phyloP scores from a whole-genome alignment of 2,113 vertebrate genomes.

The Python bivittatus region DNA sequence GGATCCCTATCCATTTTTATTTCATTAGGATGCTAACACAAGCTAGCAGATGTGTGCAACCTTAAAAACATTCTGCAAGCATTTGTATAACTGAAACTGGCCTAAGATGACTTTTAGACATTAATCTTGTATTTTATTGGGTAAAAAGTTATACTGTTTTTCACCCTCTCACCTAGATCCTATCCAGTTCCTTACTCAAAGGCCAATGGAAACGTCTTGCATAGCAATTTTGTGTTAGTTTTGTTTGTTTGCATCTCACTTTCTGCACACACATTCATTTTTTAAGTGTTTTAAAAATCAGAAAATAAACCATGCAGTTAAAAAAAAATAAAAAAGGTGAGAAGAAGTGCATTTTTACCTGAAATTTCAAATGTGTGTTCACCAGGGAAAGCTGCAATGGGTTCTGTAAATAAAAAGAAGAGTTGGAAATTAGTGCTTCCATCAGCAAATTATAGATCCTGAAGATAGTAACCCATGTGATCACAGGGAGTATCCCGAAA shows the following conservation, averaged over 20 bases:
- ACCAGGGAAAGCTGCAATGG: slow-evolving; percentile 88
- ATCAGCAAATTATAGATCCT: background rate
- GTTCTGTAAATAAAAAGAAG: slow-evolving; percentile 79
- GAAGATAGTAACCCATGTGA: background rate
- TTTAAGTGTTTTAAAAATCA: background rate
- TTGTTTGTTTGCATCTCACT: slow-evolving; percentile 16
- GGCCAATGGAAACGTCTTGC: slow-evolving; percentile 37
- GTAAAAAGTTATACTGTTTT: slow-evolving; percentile 31
- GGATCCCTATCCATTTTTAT: background rate
- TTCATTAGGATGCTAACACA: background rate
- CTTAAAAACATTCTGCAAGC: background rate
- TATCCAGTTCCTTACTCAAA: slow-evolving; percentile 59
- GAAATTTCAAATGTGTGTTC: slow-evolving; percentile 82
- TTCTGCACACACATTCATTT: slow-evolving; percentile 33
- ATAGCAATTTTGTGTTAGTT: slow-evolving; percentile 40
- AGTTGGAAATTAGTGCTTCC: background rate
- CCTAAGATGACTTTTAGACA: background rate
- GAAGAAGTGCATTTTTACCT: slow-evolving; percentile 73
- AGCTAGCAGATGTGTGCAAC: background rate
- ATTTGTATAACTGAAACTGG: background rate
- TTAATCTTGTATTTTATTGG: slow-evolving; percentile 31
- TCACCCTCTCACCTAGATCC: slow-evolving; percentile 29
- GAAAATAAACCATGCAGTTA: slow-evolving; percentile 53
- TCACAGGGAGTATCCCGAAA: background rate
- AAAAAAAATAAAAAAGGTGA: background rate